Conservation (phyloP, 2,113 vertebrate species). For the Poeciliopsis occidentalis region DNA sequence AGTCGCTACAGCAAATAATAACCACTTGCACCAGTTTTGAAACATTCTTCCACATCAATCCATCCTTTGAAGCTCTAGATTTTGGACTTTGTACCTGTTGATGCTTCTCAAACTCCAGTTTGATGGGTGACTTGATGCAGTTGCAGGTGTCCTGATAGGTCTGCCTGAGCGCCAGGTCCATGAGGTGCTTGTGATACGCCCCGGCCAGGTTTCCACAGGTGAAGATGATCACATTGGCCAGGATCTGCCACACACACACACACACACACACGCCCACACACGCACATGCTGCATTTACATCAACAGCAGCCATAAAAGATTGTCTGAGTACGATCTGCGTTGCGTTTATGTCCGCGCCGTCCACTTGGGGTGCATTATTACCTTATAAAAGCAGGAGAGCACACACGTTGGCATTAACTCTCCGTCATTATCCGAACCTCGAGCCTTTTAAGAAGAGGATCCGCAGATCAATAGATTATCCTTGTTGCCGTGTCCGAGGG, state of each 20-base stretch:
- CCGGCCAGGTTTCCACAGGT: conserved; percentile 95
- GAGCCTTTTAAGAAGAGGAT: conserved; percentile 33
- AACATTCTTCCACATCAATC: not conserved
- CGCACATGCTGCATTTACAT: not conserved
- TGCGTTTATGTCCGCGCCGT: conserved; percentile 10
- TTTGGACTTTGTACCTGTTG: conserved; percentile 86
- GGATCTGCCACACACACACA: conserved; percentile 78
- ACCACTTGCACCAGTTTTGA: not conserved
- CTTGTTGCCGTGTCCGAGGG: conserved; percentile 36
- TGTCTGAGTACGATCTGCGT: conserved; percentile 7
- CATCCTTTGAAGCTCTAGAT: not conserved
- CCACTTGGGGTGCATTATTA: conserved; percentile 45
- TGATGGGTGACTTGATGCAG: conserved; percentile 98
- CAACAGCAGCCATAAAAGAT: conserved; percentile 18
- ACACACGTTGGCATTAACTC: conserved; percentile 34
- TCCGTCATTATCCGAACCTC: conserved; percentile 45
- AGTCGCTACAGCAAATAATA: too few species aligned
- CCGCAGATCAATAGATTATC: conserved; percentile 43
- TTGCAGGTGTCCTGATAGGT: conserved; percentile 97
- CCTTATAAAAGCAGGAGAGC: conserved; percentile 45
- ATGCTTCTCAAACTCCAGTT: conserved; percentile 96
- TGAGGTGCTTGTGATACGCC: conserved; percentile 96
- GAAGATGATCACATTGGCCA: conserved; percentile 97
- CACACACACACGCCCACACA: not conserved
- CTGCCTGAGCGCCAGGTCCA: conserved; percentile 95